Base-by-base conservation (phyloP, 2,888 invertebrate genomes). In the Macrosoma leucophasiata region DNA sequence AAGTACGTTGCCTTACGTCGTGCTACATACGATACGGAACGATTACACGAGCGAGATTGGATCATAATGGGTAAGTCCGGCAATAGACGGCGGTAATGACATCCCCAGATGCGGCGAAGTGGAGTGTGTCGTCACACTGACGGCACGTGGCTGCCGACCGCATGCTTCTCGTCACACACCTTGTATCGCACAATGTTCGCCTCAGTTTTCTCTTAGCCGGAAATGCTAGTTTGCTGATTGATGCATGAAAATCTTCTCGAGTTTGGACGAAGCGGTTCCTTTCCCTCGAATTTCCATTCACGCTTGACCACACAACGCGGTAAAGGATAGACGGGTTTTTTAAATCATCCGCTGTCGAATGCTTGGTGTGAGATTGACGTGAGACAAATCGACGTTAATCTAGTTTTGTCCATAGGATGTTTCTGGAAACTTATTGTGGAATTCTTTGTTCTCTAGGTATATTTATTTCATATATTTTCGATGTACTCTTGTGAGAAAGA, bases 21-120 rank as follows among this genome's bases (percentile, higher is more conserved):
- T 66, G 64, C 75, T 47, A 76, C 72, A 73, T 62, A 55, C 53
- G 40, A 44, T 48, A 43, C 63, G 53, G 62, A 55, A 61, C 60
- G 60, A 66, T 72, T 69, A 70, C 67, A 67, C 60, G 56, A 62
- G 48, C 58, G 51, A 68, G 67, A 72, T 77, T 74, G 66, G 63
- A 74, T 77, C 75, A 72, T 69, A 72, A 69, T 72, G 59, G 62
- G 51, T 65, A 72, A 74, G 64, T 69, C 70, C 59, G 63, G 59
- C 63, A 65, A 62, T 55, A 53, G 50, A 52, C 43, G 45, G 39
- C 45, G 49, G 38, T 51, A 51, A 51, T 54, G 36, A 41, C 55
- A 57, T 56, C 49, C 56, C 51, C 55, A 56, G 56, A 50, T 36
- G 48, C 43, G 55, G 61, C 51, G 58, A 66, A 73, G 56, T 68